These are phyloP conservation scores for Neopelma chrysocephalum DNA, from an alignment of 2,797 vertebrate species.

Conservation along the genomic window DNA sequence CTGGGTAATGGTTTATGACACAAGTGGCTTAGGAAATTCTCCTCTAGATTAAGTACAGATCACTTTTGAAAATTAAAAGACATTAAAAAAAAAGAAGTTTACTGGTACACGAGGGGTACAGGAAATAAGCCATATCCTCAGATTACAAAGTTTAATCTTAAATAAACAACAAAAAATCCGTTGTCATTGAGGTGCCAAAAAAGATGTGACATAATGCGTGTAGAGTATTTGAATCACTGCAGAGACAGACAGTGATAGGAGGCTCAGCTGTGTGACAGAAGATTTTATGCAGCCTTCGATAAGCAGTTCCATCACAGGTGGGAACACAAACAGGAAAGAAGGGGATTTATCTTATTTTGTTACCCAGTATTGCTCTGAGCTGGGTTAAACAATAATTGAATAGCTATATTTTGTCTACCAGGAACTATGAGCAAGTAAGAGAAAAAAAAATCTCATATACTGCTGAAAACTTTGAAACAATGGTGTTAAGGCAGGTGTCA, in stretches of 20 bases:
- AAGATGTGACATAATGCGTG: background rate
- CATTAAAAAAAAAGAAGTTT: background rate
- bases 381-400: background rate
- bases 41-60: background rate
- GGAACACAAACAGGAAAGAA: background rate
- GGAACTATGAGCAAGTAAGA: background rate
- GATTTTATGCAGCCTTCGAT: background rate
- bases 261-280: background rate
- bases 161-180: background rate
- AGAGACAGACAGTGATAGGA: background rate
- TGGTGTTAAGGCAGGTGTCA: background rate
- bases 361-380: background rate
- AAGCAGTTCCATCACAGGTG: background rate
- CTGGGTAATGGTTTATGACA: background rate
- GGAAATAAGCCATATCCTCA: background rate
- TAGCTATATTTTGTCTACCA: background rate
- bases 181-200: background rate
- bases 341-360: background rate
- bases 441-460: background rate
- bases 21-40: background rate
- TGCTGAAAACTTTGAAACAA: constrained; percentile 10
- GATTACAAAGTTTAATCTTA: background rate
- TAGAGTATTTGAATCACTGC: background rate
- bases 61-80: background rate
- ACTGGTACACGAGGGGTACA: background rate